Base-by-base conservation (phyloP, 2,797 vertebrate genomes). In the Bufotes viridis region DNA sequence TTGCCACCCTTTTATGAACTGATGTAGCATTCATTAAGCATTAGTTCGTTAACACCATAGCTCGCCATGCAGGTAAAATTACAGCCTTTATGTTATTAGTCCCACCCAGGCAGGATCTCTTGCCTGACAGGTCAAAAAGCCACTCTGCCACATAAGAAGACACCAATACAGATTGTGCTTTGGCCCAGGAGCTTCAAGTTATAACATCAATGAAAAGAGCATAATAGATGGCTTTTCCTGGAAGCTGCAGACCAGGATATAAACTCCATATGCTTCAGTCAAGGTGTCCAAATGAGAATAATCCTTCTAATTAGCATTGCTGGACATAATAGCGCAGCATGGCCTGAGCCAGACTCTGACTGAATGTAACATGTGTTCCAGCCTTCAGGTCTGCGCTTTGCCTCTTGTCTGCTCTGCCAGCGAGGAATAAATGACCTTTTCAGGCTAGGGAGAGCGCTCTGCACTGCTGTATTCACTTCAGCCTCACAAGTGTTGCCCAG, bases 391-490 rank as follows among this genome's bases (percentile, higher is more conserved):
- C 61, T 14, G n/a, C 15, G 67, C 22, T n/a, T 26, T 8, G 55
- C 15, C 26, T 60, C 78, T 58, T 18, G 24, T 75, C 75, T 86
- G 4, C 42, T 72, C 61, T 67, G 10, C 42, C 20, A 60, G 60
- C 13, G n/a, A 65, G 51, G 29, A 63, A 60, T 74, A 42, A 49
- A 51, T 87, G 86, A 87, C 86, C 86, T 87, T 87, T 87, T 81
- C 86, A 87, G 78, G 53, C 86, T 72, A 29, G 60, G 26, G 65
- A 26, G 63, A 63, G 26, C 69, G 4, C 69, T 60, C 14, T 1
- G 65, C 18, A 22, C 7, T n/a, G 83, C 26, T 15, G 24, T 22
- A 34, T 60, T 60, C 51, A 72, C 65, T 26, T 58, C 53, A 70
- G 70, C 80, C 22, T 53, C 76, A 9, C 26, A 57, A 49, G 81